Base-by-base conservation (phyloP, 2,113 vertebrate genomes). In the Hypocryptadius cinnamomeus region DNA sequence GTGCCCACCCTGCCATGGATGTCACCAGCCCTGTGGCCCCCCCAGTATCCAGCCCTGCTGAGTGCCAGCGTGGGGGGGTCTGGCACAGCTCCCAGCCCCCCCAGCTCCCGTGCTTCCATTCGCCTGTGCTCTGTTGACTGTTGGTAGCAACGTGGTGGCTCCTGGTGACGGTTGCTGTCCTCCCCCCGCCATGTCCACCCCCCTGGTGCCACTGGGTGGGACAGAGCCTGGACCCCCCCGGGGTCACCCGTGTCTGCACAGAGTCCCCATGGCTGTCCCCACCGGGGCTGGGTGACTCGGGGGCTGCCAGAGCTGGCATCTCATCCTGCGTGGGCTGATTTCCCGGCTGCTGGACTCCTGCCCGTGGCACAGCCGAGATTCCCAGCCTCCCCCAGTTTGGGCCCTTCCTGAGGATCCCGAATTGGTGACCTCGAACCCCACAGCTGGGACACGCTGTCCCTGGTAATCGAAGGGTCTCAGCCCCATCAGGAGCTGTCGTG, bases 81-180 rank as follows among this genome's bases (percentile, higher is more conserved):
- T 74, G 82, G 50, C 54, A 28, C 23, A 9, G 4, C 18, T 44
- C 79, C 53, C 78, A 25, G 19, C 10, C 30, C 15, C 28, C 22
- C 35, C 24, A 14, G 27, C 35, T 13, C 71, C 73, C 1, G 10
- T 6, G 1, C 47, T 50, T 79, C 79, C 79, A 2, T n/a, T 57
- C 11, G 4, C 3, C 69, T 10, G 39, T 15, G 79, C 71, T 79
- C 8, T 88, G 88, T 91, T 91, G 84, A 82, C 45, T 95, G 91
- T 93, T 95, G 84, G 88, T 93, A 91, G 94, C 91, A 95, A 91
- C 91, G 16, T 13, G 4, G 45, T 13, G 15, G 91, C 84, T 91
- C 84, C 84, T 88, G 93, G 91, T 73, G 87, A 91, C 65, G 16
- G 87, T 85, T 82, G 76, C 87, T 69, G 53, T 20, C 12, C 25